Evolutionary conservation across 2,888 invertebrate genomes (phyloP), one percentile per base, ranked within the genome.

Genomic region (Leptinotarsa peninsularis): DNA sequence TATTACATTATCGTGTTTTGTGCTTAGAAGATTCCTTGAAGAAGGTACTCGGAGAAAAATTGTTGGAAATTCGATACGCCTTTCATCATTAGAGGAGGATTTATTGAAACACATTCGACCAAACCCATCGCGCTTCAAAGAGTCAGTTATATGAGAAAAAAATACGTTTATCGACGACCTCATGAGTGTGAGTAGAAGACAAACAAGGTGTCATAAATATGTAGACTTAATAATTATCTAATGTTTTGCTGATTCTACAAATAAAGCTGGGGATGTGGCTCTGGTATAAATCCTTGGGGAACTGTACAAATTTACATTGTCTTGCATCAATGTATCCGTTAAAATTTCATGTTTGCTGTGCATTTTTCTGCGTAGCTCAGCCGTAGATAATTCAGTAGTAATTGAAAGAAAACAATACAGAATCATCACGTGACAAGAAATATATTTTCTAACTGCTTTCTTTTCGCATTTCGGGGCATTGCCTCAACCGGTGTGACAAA

Each of bases 401-500:
- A n/a, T 17, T 54, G n/a, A 54, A 54, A 54, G n/a, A 54, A 17
- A n/a, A 54, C 54, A 54, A 54, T 54, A 54, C 43, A 10, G n/a
- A 54, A 7, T n/a, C 54, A 54, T n/a, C 54, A 54, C 54, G 54
- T 54, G 54, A 54, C n/a, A 17, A n/a, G 52, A 52, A 54, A 54
- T 0, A 54, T n/a, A n/a, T 54, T 54, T n/a, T 54, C 15, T n/a
- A 15, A 52, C 54, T n/a, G 15, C 54, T 54, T 54, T 54, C 54
- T 54, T 43, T 43, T 13, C 43, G 1, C 27, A 43, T 63, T 63
- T 43, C 10, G 33, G 33, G 43, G 10, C 0, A 63, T 18, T 43
- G 43, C 33, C 63, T 43, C 63, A 63, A 63, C 33, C 18, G 17
- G 63, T 7, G 63, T 43, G 43, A 43, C 63, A 63, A 43, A 63